Conservation (phyloP, 2,113 vertebrate species). For the Salvator merianae region DNA sequence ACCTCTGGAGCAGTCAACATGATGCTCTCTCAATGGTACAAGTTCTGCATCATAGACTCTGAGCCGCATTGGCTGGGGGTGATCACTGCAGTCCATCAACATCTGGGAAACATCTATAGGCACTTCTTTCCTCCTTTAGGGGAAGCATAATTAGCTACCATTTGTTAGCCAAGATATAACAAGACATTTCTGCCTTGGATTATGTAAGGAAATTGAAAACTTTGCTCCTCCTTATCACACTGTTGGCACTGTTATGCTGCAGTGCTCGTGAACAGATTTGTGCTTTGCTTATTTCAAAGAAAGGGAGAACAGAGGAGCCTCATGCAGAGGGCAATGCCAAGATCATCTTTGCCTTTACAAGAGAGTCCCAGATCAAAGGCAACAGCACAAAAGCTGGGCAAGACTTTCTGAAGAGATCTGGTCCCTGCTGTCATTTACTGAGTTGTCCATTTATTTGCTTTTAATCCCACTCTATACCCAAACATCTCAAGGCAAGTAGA, state of each 20-base stretch:
- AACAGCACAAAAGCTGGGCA: background rate
- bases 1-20: too few relatives aligned
- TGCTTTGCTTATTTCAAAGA: background rate
- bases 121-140: too few relatives aligned
- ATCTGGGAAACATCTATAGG: too few relatives aligned
- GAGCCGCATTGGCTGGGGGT: too few relatives aligned
- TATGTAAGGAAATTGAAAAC: background rate
- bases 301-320: background rate
- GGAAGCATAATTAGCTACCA: background rate
- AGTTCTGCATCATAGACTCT: too few relatives aligned
- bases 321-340: too few relatives aligned
- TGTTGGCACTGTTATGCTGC: background rate
- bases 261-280: background rate
- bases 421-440: background rate
- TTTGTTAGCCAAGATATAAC: background rate
- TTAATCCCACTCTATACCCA: too few relatives aligned
- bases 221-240: background rate
- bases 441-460: too few relatives aligned
- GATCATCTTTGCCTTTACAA: too few relatives aligned
- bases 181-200: background rate
- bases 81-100: too few relatives aligned
- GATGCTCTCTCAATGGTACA: too few relatives aligned
- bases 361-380: background rate
- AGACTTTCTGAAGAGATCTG: background rate
- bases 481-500: too few relatives aligned